A percentile compares a stretch with the other conserved stretches of the same genome.
Conservation (phyloP, 2,888 invertebrate species). For the Cryptocheilus praepositus region DNA sequence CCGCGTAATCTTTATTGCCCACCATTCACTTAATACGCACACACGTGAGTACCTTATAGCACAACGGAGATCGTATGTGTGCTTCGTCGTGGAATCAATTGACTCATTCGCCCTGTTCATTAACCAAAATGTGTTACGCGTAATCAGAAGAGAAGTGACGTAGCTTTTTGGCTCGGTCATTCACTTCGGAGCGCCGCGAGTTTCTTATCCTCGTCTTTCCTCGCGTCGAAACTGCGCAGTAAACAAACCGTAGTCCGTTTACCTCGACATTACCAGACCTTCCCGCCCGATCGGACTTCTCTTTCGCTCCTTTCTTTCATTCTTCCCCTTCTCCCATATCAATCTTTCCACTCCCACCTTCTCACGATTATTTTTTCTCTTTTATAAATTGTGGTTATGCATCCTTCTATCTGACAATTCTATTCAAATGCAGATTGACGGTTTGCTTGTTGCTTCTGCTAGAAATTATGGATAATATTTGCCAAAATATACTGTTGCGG, state of each 20-base stretch:
- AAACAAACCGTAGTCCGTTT: slow-evolving; percentile 53
- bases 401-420: neutral
- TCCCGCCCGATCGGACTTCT: neutral
- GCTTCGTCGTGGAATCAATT: no score
- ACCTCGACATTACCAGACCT: slow-evolving; percentile 36
- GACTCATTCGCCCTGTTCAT: no score
- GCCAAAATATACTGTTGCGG: no score
- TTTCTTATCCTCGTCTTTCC: neutral
- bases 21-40: no score
- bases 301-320: slow-evolving; percentile 15
- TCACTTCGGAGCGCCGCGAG: neutral
- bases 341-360: neutral
- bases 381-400: neutral
- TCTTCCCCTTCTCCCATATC: neutral
- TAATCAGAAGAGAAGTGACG: neutral
- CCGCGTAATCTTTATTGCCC: no score
- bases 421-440: no score
- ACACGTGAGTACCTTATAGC: no score
- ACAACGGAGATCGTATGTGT: no score
- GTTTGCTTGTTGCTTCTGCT: no score
- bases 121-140: neutral
- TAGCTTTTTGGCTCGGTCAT: slow-evolving; percentile 6
- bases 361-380: neutral
- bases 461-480: no score
- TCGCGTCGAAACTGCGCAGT: slow-evolving; percentile 38